Conservation (phyloP, 2,888 invertebrate species). For the Julus scanicus region DNA sequence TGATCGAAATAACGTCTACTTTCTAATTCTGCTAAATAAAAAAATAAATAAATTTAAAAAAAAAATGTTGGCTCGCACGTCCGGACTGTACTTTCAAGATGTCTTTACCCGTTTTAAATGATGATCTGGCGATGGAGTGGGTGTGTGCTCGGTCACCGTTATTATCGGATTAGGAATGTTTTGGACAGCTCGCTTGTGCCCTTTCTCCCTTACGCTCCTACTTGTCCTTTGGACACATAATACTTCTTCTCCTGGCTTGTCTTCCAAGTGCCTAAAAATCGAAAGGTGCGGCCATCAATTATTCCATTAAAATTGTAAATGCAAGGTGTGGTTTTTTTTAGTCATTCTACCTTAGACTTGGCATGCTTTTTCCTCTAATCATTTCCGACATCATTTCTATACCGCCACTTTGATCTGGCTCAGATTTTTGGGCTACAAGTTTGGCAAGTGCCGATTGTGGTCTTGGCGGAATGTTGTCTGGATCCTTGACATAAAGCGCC, state of each 20-base stretch:
- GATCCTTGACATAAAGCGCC: slow-evolving; percentile 55
- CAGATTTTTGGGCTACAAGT: slow-evolving; percentile 59
- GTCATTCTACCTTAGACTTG: slow-evolving; percentile 82
- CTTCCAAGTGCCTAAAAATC: slow-evolving; percentile 67
- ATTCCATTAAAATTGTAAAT: neutral
- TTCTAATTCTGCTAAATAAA: too few species aligned
- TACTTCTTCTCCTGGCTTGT: slow-evolving; percentile 74
- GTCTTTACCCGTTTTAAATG: slow-evolving; percentile 76
- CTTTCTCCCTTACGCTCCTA: slow-evolving; percentile 68
- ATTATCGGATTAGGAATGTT: slow-evolving; percentile 90
- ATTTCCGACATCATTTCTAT: slow-evolving; percentile 65
- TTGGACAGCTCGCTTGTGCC: slow-evolving; percentile 65
- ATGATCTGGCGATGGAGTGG: slow-evolving; percentile 89
- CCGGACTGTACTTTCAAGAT: too few species aligned
- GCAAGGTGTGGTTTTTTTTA: neutral
- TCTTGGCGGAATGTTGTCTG: slow-evolving; percentile 59
- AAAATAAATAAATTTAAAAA: too few species aligned
- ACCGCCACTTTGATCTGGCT: slow-evolving; percentile 58
- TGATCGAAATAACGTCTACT: too few species aligned
- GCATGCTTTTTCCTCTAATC: slow-evolving; percentile 96
- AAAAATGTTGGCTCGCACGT: too few species aligned
- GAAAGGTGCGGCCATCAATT: neutral
- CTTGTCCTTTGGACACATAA: slow-evolving; percentile 54
- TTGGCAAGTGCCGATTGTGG: slow-evolving; percentile 63
- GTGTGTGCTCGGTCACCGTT: slow-evolving; percentile 96